Evolutionary conservation across 2,113 vertebrate species (phyloP), one percentile per base, ranked within the genome.

Genomic region (Hyla sarda): DNA sequence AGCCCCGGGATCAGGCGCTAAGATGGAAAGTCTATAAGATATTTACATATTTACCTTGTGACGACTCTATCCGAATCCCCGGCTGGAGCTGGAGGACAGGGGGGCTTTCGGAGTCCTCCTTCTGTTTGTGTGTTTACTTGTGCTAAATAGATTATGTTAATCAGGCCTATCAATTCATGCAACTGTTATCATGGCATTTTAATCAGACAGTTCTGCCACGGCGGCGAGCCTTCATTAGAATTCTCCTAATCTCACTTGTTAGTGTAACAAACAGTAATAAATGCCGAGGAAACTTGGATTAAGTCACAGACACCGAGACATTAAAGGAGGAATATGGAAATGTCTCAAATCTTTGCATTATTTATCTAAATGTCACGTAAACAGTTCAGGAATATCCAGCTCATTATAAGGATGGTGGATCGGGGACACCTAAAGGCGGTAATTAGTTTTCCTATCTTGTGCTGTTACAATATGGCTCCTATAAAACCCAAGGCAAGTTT

Each of bases 131-230:
- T 96, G 95, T 97, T 96, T 97, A 96, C 95, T 95, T 92, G 93
- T 91, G 92, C 95, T 96, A 96, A 96, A 97, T 96, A 94, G 96
- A 96, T 97, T 96, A 97, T 97, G 96, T 88, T 96, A 97, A 98
- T 97, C 93, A 96, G 92, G 90, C 91, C 93, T 92, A 95, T 94
- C 95, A 97, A 96, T 94, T 93, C 94, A 93, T 92, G 92, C 93
- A 95, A 95, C 93, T 93, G 94, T 94, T 95, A 95, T 93, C 95
- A 96, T 93, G 93, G 93, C 94, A 95, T 96, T 97, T 96, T 96
- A 96, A 96, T 97, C 95, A 95, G 93, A 93, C 93, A 93, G 93
- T 94, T 71, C 94, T 93, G 94, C 93, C 94, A 88, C 93, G 89
- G 93, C 91, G 91, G 93, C 91, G 91, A 94, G 93, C 93, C 95